Evolutionary conservation across 2,113 vertebrate species (phyloP).

Genomic region (Petaurus breviceps): DNA sequence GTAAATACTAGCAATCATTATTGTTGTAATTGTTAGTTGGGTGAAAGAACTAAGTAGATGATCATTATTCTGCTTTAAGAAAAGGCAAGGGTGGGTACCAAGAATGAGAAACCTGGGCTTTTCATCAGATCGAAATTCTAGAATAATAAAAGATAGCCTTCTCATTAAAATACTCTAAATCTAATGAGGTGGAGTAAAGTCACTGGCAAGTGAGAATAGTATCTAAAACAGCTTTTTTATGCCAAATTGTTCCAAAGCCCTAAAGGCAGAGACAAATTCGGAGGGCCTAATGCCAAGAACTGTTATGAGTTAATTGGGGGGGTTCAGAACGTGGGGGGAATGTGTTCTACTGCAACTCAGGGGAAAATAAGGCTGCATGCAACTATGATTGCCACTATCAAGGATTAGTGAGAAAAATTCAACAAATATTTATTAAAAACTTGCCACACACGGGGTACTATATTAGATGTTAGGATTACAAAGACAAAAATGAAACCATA

Average conservation of each 20-base stretch:
- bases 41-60: background rate
- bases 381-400: background rate
- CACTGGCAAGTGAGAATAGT: background rate
- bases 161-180: background rate
- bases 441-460: background rate
- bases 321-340: background rate
- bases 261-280: background rate
- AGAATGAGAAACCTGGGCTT: background rate
- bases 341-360: background rate
- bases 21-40: background rate
- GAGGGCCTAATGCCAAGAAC: background rate
- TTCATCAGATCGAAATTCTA: background rate
- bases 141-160: background rate
- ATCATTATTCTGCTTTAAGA: background rate
- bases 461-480: background rate
- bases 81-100: background rate
- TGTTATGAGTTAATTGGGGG: background rate
- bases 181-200: background rate
- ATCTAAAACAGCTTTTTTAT: background rate
- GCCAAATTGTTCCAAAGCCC: background rate
- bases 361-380: background rate
- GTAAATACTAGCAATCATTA: background rate
- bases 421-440: background rate
- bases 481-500: background rate
- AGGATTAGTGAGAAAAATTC: background rate